Base-by-base conservation (phyloP, 2,797 vertebrate species). In the Triplophysa yarkandensis region DNA sequence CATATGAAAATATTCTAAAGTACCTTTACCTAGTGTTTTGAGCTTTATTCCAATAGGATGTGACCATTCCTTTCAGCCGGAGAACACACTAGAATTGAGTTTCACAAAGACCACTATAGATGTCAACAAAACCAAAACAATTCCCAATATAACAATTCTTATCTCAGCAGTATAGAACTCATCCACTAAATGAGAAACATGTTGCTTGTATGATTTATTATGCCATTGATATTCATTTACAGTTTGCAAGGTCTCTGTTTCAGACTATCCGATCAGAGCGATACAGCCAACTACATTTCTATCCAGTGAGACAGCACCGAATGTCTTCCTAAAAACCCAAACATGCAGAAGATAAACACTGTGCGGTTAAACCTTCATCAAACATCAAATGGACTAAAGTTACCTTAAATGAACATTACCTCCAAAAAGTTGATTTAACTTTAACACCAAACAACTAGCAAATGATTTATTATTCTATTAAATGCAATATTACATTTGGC, bases 121-220 rank as follows among this genome's bases (percentile, higher is more conserved):
- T 39, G 9, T 11, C 36, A 10, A 3, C 13, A 1, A 14, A 30
- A 19, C 23, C 17, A 28, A 21, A 25, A 27, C 1, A 21, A 17
- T 43, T 43, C 4, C 14, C 14, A 43, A 16, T 16, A 6, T 17
- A 43, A 43, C 41, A 4, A 17, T 43, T 41, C 2, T 11, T 10
- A 3, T 41, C n/a, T 16, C 21, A 41, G 32, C 39, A 52, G 50
- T 2, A 55, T 34, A 55, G 54, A 28, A 11, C 27, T 60, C 19
- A 30, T 70, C 2, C 17, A 28, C 19, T 25, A 4, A 70, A 70
- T 28, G 23, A 27, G 34, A 60, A n/a, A 25, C 43, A 71, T 19
- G 57, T 50, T 25, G 34, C 46, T 9, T 1, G 14, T 14, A 61
- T 64, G 60, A 64, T 54, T 64, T 72, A 72, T 63, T 54, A 41